A percentile compares a stretch with the other conserved stretches of the same genome.
Conservation (phyloP, 2,797 vertebrate species). For the Emys orbicularis region DNA sequence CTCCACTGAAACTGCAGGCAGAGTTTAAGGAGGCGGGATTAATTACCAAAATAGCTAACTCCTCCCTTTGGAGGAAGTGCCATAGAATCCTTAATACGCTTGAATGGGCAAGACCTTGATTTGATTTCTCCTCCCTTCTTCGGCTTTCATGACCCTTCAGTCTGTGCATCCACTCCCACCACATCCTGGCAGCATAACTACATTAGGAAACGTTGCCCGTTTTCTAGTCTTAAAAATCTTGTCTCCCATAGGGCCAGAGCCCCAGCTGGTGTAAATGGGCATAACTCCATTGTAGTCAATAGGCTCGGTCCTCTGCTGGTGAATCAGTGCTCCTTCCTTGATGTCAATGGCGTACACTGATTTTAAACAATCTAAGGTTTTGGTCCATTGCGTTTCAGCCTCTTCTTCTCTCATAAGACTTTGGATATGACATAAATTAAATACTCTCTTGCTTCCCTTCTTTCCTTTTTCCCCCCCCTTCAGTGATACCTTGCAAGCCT, state of each 20-base stretch:
- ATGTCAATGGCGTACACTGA: not conserved
- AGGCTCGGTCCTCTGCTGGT: not conserved
- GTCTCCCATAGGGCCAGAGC: not conserved
- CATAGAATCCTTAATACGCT: not conserved
- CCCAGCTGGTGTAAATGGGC: not conserved
- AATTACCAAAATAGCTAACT: not conserved
- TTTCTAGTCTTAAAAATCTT: not conserved
- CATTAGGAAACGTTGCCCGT: not conserved
- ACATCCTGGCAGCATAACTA: not conserved
- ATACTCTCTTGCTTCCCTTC: not conserved
- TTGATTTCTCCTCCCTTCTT: not conserved
- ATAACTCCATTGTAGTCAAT: not conserved
- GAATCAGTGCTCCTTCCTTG: not conserved
- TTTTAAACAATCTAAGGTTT: not conserved
- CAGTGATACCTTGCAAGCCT: slow-evolving; percentile 38
- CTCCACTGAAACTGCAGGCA: not conserved
- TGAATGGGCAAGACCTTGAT: not conserved
- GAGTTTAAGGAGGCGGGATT: not conserved
- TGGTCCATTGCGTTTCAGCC: not conserved
- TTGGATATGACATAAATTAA: fast-evolving
- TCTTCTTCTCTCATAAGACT: not conserved
- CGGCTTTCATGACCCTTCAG: not conserved
- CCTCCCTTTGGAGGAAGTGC: not conserved
- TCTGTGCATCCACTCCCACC: not conserved
- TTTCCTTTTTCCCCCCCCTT: not conserved